A percentile compares a stretch with the other conserved stretches of the same genome.
phyloP scores from a whole-genome alignment of 2,888 invertebrate species.

The Hermodice carunculata region DNA sequence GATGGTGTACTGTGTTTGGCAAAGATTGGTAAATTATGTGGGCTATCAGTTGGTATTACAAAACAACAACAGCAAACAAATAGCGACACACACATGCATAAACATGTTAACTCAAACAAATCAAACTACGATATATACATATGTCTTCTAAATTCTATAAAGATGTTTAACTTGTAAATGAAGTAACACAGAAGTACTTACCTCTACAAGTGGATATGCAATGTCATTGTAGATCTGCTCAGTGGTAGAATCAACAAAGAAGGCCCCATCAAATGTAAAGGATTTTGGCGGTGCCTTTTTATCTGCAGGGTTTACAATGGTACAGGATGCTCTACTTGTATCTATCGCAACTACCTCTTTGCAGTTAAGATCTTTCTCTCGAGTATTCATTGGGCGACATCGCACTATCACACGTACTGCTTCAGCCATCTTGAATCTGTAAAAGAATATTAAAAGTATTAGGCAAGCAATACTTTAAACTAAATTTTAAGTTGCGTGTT shows the following conservation, averaged over 20 bases:
- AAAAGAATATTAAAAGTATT: no score
- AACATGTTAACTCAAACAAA: no score
- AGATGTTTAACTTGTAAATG: no score
- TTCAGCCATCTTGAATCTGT: constrained; percentile 70
- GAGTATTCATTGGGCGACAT: constrained; percentile 87
- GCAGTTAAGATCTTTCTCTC: constrained; percentile 80
- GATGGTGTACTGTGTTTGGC: no score
- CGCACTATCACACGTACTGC: constrained; percentile 86
- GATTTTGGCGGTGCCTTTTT: constrained; percentile 60
- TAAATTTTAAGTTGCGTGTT: no score
- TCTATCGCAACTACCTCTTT: constrained; percentile 74
- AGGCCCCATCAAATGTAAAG: constrained; percentile 89
- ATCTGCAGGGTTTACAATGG: constrained; percentile 67
- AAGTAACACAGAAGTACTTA: constrained; percentile 61
- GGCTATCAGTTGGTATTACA: no score
- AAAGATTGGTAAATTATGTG: no score
- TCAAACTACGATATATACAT: no score
- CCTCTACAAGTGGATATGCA: constrained; percentile 85
- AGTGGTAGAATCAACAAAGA: constrained; percentile 82
- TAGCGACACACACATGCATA: no score
- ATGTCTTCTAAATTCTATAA: no score
- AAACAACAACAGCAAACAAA: no score
- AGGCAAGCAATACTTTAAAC: no score
- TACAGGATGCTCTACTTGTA: constrained; percentile 75
- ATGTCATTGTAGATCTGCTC: constrained; percentile 90